Base-by-base conservation (phyloP, 2,113 vertebrate species). In the Lamprotornis superbus region DNA sequence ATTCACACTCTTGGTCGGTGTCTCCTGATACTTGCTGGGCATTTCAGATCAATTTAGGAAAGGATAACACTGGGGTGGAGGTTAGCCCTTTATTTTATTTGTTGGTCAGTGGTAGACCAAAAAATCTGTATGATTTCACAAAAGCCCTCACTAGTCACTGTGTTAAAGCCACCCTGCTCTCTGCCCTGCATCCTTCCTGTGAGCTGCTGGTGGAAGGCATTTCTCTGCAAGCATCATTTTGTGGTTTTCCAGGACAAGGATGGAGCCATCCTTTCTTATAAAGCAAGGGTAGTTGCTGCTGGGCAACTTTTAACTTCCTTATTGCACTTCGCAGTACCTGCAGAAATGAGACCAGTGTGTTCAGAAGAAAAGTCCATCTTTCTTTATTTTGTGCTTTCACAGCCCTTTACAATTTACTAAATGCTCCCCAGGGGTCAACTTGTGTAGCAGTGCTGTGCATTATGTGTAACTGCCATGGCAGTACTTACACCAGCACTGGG, bases 351-450 rank as follows among this genome's bases (percentile, higher is more conserved):
- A 86, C 17, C 37, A 86, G n/a, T 20, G 15, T 65, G 23, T 65
- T 83, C 76, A 59, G 63, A 84, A 84, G 30, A 11, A 61, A 89
- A 90, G 88, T 77, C 67, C 67, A 57, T 73, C 22, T 88, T 75
- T 84, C 90, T 85, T 85, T 88, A 80, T 50, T 91, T 69, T 35
- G 37, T 87, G 60, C 63, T 90, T 88, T 88, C 59, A 55, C 69
- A 76, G 61, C n/a, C 87, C 44, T 65, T 87, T 87, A 69, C 28
- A 60, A 79, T 95, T 90, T 92, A 85, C 67, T 82, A 94, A 97
- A 92, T 55, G 85, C 40, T 92, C 75, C 37, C 82, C 19, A 39
- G 63, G 61, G 59, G 63, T 90, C 78, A 85, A 46, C 75, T 80
- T 74, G 57, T 70, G 82, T 53, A 85, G 70, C 31, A 86, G 82